Evolutionary conservation across 92 coral and sea anemone genomes (phyloP).

Genomic region (Heliopora coerulea): DNA sequence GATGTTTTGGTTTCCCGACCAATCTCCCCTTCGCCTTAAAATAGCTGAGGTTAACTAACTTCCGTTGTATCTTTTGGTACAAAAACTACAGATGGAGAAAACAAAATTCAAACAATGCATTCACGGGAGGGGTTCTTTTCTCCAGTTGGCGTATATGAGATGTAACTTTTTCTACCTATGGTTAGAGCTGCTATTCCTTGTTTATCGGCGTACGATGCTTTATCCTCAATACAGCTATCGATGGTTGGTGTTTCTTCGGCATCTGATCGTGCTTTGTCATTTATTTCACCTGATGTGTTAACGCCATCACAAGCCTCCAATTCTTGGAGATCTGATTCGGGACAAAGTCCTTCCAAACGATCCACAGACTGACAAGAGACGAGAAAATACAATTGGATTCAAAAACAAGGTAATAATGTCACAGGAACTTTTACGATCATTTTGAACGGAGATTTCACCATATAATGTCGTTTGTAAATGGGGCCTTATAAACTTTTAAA

Average conservation of each 20-base stretch:
- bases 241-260: not conserved
- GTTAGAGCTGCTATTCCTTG: constrained; percentile 14
- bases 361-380: constrained; percentile 12
- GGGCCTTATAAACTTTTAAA: too few relatives aligned
- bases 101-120: not conserved
- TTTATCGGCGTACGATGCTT: not conserved
- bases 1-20: too few relatives aligned
- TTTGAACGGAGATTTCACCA: too few relatives aligned
- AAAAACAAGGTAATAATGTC: not conserved
- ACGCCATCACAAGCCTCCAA: constrained; percentile 10
- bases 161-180: not conserved
- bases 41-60: too few relatives aligned
- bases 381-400: not conserved
- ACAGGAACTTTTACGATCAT: too few relatives aligned
- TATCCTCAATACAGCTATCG: not conserved
- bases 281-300: not conserved
- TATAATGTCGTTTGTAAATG: too few relatives aligned
- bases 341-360: constrained; percentile 45
- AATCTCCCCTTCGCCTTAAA: too few relatives aligned
- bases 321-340: constrained; percentile 32
- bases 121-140: too few relatives aligned
- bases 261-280: not conserved
- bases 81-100: too few relatives aligned
- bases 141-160: too few relatives aligned
- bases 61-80: too few relatives aligned